A percentile compares a stretch with the other conserved stretches of the same genome.
phyloP scores from a whole-genome alignment of 2,113 vertebrate species.

The Galemys pyrenaicus region DNA sequence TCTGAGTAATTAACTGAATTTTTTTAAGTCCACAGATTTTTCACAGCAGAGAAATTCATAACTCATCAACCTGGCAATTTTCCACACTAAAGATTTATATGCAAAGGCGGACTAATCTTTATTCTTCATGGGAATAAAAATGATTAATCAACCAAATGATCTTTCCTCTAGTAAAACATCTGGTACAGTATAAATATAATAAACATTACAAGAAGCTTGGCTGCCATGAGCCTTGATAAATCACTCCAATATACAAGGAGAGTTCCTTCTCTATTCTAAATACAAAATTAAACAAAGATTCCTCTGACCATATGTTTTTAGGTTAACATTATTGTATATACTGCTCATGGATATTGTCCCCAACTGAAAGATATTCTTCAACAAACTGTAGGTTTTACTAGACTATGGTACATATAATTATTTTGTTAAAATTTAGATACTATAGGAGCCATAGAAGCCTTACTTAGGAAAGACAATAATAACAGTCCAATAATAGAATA shows the following conservation, averaged over 20 bases:
- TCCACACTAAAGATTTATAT: background rate
- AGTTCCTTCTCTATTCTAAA: slow-evolving; percentile 41
- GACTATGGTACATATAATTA: slow-evolving; percentile 59
- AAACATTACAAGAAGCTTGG: slow-evolving; percentile 46
- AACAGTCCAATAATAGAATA: background rate
- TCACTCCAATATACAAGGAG: slow-evolving; percentile 49
- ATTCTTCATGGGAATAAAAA: background rate
- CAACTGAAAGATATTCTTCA: background rate
- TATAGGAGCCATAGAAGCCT: slow-evolving; percentile 45
- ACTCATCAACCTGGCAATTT: background rate
- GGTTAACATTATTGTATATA: background rate
- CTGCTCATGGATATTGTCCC: slow-evolving; percentile 24
- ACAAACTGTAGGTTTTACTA: background rate
- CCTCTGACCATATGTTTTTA: slow-evolving; percentile 48
- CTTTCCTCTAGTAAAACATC: slow-evolving; percentile 53
- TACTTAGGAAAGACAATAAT: slow-evolving; percentile 54
- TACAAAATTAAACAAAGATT: slow-evolving; percentile 41
- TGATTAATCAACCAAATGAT: slow-evolving; percentile 28
- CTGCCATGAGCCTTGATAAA: slow-evolving; percentile 61
- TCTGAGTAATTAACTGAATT: background rate
- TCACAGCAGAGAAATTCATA: background rate
- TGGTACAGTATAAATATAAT: slow-evolving; percentile 42
- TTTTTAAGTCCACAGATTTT: slow-evolving; percentile 23
- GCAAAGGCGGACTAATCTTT: background rate
- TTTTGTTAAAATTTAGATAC: slow-evolving; percentile 8